Base-by-base conservation (phyloP, 2,888 invertebrate species). In the Myopa testacea region DNA sequence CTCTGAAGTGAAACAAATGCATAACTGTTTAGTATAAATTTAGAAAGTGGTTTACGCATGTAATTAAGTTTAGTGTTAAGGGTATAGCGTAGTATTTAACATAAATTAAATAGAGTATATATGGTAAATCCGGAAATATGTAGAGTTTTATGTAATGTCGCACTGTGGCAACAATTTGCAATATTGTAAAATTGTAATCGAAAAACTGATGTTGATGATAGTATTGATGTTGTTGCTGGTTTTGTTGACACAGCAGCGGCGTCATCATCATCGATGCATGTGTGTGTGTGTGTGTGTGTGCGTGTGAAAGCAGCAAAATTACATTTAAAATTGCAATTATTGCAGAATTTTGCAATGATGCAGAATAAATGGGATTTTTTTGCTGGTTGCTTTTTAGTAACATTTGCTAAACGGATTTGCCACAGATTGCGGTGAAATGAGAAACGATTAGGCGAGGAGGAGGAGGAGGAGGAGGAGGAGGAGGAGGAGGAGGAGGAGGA, bases 291-390 rank as follows among this genome's bases (percentile, higher is more conserved):
- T 4, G 34, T n/a, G 70, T 70, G 70, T 70, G 7, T 38, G 60
- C 7, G 62, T 4, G 45, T 16, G 45, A 74, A 65, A 50, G 50
- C n/a, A 26, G n/a, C 34, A 69, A 75, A 75, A 75, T 75, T 69
- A 69, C 75, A 75, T 75, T 75, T 68, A 60, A 75, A 80, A 74
- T 80, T 68, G 75, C 68, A 78, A 80, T 73, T 77, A 80, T 73
- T 77, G 76, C 77, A 73, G 72, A 72, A 73, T 75, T 75, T 67
- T 76, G 74, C 71, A 69, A 52, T 78, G 63, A 69, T 72, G 79
- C 50, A 58, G 78, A 73, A 76, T 69, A 75, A 75, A 75, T 69
- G 75, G 19, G 19, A 26, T 45, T 73, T 63, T 73, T 50, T 63
- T 70, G n/a, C 52, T 14, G 5, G 19, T 26, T 10, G 38, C 37